These are phyloP conservation scores for Sprattus sprattus DNA, from an alignment of 2,113 vertebrate species.

Conservation along the genomic window DNA sequence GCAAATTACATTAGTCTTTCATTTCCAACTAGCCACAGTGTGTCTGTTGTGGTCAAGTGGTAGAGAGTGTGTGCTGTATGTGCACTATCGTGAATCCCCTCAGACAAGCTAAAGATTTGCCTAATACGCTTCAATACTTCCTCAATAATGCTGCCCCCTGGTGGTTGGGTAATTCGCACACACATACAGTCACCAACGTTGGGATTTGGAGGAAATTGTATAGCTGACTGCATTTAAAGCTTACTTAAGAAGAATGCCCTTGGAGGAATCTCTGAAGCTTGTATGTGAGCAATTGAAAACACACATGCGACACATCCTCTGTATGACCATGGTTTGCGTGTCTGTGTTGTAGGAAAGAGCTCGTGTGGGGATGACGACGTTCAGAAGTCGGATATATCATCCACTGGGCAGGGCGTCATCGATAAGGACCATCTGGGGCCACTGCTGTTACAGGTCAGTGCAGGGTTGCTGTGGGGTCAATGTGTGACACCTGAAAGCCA, in stretches of 20 bases:
- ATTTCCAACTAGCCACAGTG: neutral
- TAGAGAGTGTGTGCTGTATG: neutral
- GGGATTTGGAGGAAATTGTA: neutral
- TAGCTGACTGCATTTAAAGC: neutral
- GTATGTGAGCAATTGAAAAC: neutral
- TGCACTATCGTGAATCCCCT: neutral
- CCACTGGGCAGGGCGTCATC: constrained; percentile 96
- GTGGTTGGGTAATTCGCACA: constrained; percentile 43
- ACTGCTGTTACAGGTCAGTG: constrained; percentile 89
- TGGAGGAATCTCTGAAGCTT: neutral
- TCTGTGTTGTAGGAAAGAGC: constrained; percentile 81
- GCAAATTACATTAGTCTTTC: neutral
- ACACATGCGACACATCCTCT: neutral
- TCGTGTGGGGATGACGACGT: constrained; percentile 91
- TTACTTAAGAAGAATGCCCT: neutral
- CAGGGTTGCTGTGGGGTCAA: constrained; percentile 29
- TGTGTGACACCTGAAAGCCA: constrained; percentile 29
- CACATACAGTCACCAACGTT: neutral
- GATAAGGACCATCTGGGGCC: constrained; percentile 98
- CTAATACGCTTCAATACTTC: neutral
- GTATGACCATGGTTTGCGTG: neutral
- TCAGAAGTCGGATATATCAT: constrained; percentile 98
- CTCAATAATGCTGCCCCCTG: constrained; percentile 61
- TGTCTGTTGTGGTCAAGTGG: constrained; percentile 9
- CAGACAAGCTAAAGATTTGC: neutral